A percentile compares a stretch with the other conserved stretches of the same genome.
Evolutionary conservation across 2,113 vertebrate species (phyloP).

Genomic region (Lynx canadensis): DNA sequence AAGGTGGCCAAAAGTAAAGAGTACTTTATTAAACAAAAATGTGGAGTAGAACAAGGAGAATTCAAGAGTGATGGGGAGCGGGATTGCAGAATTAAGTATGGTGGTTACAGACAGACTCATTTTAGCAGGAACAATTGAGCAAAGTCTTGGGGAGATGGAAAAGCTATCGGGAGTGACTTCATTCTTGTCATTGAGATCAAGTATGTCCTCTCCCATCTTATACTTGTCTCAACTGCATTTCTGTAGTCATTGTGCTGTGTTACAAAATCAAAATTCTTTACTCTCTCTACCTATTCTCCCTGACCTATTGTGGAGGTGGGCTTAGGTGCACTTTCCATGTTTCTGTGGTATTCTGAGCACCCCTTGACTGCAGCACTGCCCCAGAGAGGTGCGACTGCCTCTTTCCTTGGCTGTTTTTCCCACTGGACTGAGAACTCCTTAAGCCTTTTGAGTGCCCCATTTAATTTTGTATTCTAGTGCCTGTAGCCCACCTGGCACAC

Average conservation of each 20-base stretch:
- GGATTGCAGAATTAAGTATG: not conserved
- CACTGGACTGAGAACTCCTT: not conserved
- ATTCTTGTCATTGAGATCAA: not conserved
- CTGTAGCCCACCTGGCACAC: not conserved
- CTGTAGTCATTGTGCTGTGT: not conserved
- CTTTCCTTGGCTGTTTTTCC: not conserved
- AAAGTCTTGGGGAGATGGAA: not conserved
- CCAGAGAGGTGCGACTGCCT: no score
- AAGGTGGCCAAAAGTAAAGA: not conserved
- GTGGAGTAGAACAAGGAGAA: not conserved
- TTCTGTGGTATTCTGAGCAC: not conserved
- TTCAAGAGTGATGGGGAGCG: not conserved
- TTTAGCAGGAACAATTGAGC: not conserved
- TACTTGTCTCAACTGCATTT: not conserved
- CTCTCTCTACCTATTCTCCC: not conserved
- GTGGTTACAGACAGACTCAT: not conserved
- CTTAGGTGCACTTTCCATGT: not conserved
- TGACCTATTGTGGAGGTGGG: not conserved
- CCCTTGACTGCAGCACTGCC: not conserved
- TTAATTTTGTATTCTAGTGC: not conserved
- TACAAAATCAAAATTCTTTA: not conserved
- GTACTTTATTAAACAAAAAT: not conserved
- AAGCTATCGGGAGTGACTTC: not conserved
- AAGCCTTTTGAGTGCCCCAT: not conserved
- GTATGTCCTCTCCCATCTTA: not conserved